Evolutionary conservation across 2,888 invertebrate genomes (phyloP), one percentile per base, ranked within the genome.

Genomic region (Plutella xylostella): DNA sequence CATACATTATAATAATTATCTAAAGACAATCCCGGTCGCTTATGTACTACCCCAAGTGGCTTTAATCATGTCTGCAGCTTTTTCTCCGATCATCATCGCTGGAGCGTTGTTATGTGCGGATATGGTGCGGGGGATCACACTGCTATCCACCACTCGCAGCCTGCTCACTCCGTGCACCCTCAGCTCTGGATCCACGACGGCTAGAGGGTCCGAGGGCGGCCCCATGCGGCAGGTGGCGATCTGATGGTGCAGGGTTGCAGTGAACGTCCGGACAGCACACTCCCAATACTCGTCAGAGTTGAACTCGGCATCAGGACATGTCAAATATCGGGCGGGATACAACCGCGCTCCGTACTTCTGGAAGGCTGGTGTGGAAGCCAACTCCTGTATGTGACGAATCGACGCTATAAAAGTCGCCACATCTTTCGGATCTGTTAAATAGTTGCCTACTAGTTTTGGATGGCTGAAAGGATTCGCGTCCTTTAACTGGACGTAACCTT

Each of bases 371-470:
- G 89, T 88, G 34, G 84, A 59, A 0, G 85, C 74, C 15, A 92
- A 63, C 39, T 82, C 74, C 48, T 90, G 85, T 1, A 87, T 66
- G 48, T 88, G 86, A 52, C 90, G 89, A 34, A 91, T 87, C 0
- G 88, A 85, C 14, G 86, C 85, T 4, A 90, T 65, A 41, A 90
- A 69, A 1, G 87, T 87, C n/a, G 83, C 80, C 0, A 88, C 68
- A 56, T 93, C 86, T 19, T 78, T 69, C 3, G 84, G 85, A 59
- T 92, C 86, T 0, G 86, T 85, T 48, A 94, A 86, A 64, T 95
- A 95, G 57, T 95, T 92, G 0, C 93, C 90, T 55, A 92, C 88
- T 55, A 96, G 88, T n/a, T 88, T 72, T 0, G 96, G 94, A 55
- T 89, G 87, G 28, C 90, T 88, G 37, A 89, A 85, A 0, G 94